phyloP scores from a whole-genome alignment of 2,888 invertebrate species.

The Onthophagus sagittarius region DNA sequence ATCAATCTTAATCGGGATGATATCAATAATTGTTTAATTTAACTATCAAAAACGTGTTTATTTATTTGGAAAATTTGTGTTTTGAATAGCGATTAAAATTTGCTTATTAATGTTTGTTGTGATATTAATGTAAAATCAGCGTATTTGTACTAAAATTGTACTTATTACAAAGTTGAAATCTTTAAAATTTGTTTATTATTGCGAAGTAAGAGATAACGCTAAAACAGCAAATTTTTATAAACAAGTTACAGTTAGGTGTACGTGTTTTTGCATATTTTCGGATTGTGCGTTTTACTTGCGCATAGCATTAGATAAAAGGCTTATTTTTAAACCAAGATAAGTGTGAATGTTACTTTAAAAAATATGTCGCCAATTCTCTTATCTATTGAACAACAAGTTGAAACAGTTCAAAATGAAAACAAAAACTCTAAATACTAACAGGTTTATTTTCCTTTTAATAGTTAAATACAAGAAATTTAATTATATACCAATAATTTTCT shows the following conservation, averaged over 20 bases:
- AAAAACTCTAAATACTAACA: not conserved
- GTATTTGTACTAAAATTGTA: too few relatives aligned
- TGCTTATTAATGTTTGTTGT: too few relatives aligned
- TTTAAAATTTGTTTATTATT: too few relatives aligned
- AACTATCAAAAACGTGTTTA: too few relatives aligned
- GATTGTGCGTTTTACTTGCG: not conserved
- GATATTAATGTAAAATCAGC: too few relatives aligned
- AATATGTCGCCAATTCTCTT: not conserved
- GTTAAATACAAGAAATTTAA: slow-evolving; percentile 1
- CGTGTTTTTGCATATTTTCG: not conserved
- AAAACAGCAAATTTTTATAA: not conserved
- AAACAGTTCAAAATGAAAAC: not conserved
- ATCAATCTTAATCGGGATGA: too few relatives aligned
- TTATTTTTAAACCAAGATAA: not conserved
- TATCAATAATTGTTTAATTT: too few relatives aligned
- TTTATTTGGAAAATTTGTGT: too few relatives aligned
- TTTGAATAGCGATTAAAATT: too few relatives aligned
- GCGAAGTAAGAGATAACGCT: not conserved
- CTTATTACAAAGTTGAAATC: too few relatives aligned
- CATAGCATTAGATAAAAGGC: not conserved
- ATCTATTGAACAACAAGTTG: not conserved
- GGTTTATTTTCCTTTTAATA: slow-evolving; percentile 2
- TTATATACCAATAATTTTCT: slow-evolving; percentile 1
- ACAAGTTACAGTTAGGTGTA: not conserved
- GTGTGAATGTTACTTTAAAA: not conserved